Percentiles rank a stretch among this genome's conserved stretches.
These are phyloP conservation scores for Teleogryllus oceanicus DNA, from an alignment of 2,888 invertebrate species.

Conservation along the genomic window DNA sequence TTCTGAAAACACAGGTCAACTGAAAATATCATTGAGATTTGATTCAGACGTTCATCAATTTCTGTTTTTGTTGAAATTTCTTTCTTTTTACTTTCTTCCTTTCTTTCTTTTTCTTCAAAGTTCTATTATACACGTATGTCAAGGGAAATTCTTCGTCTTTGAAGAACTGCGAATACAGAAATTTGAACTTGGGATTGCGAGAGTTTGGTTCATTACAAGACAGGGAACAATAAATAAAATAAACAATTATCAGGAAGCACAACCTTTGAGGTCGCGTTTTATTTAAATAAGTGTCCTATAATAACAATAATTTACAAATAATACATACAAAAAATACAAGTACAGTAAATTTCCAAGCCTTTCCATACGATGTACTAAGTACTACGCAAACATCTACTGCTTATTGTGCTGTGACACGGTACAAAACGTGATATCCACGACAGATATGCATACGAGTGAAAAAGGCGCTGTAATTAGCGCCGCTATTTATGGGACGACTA, in stretches of 20 bases:
- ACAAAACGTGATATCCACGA: conserved; percentile 6
- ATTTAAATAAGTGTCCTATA: conserved; percentile 22
- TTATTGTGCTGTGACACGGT: conserved; percentile 7
- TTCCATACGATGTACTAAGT: not conserved
- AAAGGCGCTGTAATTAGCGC: not conserved
- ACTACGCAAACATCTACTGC: conserved; percentile 6
- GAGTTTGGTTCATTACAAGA: not conserved
- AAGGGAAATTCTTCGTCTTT: no score
- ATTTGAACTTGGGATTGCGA: no score
- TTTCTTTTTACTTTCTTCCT: no score
- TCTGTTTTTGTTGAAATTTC: no score
- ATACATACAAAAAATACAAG: conserved; percentile 26
- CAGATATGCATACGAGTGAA: conserved; percentile 6
- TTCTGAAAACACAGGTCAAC: no score
- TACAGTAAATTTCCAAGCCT: not conserved
- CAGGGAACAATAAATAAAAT: not conserved
- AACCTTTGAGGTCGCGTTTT: conserved; percentile 18
- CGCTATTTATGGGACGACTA: not conserved
- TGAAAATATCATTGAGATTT: no score
- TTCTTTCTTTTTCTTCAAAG: no score
- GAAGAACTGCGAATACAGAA: no score
- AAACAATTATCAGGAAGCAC: not conserved
- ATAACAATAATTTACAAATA: conserved; percentile 25
- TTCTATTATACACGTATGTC: no score
- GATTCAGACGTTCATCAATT: no score